Percentiles rank a stretch among this genome's conserved stretches.
These are phyloP conservation scores for Phasia obesa DNA, from an alignment of 2,888 invertebrate genomes.

Conservation along the genomic window DNA sequence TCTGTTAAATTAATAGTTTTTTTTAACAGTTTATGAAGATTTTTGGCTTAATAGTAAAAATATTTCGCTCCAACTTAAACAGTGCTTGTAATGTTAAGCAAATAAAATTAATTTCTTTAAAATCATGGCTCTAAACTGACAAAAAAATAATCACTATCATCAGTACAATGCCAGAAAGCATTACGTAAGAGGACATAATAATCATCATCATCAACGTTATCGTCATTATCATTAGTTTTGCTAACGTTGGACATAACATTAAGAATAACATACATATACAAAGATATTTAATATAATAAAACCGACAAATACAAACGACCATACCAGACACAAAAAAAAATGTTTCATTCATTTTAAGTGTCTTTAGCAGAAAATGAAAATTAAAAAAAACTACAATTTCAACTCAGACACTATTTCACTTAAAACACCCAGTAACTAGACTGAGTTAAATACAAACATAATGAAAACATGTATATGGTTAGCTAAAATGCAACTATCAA, in stretches of 20 bases:
- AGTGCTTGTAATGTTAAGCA: background rate
- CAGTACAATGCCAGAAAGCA: conserved; percentile 36
- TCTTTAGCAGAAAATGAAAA: conserved; percentile 22
- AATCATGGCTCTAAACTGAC: conserved; percentile 28
- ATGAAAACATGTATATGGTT: background rate
- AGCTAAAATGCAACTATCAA: too few species aligned
- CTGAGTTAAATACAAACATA: background rate
- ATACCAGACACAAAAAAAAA: conserved; percentile 8
- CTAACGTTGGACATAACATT: conserved; percentile 45
- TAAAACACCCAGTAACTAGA: conserved; percentile 42
- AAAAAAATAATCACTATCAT: conserved; percentile 31
- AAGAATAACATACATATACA: conserved; percentile 27
- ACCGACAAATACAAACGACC: background rate
- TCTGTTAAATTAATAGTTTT: too few species aligned
- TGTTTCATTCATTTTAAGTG: conserved; percentile 26
- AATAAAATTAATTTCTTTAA: conserved; percentile 55
- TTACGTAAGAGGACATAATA: background rate
- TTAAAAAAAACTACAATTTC: conserved; percentile 31
- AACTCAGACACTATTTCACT: conserved; percentile 55
- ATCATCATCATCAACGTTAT: conserved; percentile 9
- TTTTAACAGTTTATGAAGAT: background rate
- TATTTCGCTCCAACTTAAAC: background rate
- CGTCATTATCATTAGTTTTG: conserved; percentile 53
- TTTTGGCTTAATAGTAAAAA: background rate
- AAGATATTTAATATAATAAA: conserved; percentile 50